Percentiles rank a stretch among this genome's conserved stretches.
phyloP scores from a whole-genome alignment of 2,888 invertebrate species.

The Erannis defoliaria region DNA sequence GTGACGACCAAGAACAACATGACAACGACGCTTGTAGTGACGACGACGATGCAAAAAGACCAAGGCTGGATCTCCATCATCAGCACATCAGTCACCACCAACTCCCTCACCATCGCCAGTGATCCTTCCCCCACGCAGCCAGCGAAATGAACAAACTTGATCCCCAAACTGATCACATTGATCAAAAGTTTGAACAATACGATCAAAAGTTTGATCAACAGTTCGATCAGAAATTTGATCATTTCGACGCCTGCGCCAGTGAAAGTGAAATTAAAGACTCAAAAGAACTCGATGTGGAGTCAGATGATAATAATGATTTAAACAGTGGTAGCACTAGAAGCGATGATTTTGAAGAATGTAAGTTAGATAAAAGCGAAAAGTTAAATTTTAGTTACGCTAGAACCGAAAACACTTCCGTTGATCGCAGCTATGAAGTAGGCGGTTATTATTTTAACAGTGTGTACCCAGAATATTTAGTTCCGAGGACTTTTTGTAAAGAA shows the following conservation, averaged over 20 bases:
- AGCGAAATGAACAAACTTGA: constrained; percentile 40
- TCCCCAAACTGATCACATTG: constrained; percentile 20
- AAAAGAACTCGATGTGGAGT: constrained; percentile 46
- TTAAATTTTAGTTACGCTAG: constrained; percentile 38
- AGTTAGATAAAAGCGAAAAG: constrained; percentile 42
- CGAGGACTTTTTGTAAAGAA: constrained; percentile 54
- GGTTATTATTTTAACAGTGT: constrained; percentile 45
- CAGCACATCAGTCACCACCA: constrained; percentile 76
- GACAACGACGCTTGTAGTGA: constrained; percentile 88
- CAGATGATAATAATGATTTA: constrained; percentile 46
- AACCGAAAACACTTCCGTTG: constrained; percentile 34
- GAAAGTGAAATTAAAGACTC: constrained; percentile 51
- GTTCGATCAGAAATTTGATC: constrained; percentile 38
- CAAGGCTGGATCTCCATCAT: constrained; percentile 88
- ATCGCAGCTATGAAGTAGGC: constrained; percentile 41
- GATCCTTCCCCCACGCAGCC: constrained; percentile 67
- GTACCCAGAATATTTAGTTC: constrained; percentile 57
- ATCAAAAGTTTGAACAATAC: constrained; percentile 33
- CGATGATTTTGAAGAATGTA: constrained; percentile 45
- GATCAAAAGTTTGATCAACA: constrained; percentile 26
- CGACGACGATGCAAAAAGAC: constrained; percentile 89
- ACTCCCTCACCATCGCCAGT: constrained; percentile 76
- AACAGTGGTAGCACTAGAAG: constrained; percentile 49
- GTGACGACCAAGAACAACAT: constrained; percentile 88
- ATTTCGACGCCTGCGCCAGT: constrained; percentile 47